A percentile compares a stretch with the other conserved stretches of the same genome.
Evolutionary conservation across 2,888 invertebrate species (phyloP).

Genomic region (Glaucopsyche alexis): DNA sequence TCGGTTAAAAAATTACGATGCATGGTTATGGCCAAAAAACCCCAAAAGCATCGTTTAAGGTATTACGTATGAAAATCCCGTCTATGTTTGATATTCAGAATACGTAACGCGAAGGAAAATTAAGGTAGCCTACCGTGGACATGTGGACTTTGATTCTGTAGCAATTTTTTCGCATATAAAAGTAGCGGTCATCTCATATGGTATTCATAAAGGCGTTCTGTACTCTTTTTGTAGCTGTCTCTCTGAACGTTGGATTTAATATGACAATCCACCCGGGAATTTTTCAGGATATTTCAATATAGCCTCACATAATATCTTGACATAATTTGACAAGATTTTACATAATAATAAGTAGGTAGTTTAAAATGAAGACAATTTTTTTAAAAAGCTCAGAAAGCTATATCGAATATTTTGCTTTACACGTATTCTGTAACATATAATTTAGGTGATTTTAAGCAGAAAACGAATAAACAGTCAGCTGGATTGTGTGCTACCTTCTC

Average conservation of each 20-base stretch:
- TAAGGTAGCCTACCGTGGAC: constrained; percentile 69
- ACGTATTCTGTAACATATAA: too few species aligned
- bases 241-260: constrained; percentile 27
- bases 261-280: constrained; percentile 17
- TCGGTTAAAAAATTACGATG: constrained; percentile 39
- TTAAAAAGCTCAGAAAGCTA: too few species aligned
- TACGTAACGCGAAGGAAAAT: constrained; percentile 63
- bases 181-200: constrained; percentile 61
- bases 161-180: constrained; percentile 65
- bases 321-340: too few species aligned
- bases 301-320: too few species aligned
- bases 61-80: constrained; percentile 62
- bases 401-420: too few species aligned
- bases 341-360: too few species aligned
- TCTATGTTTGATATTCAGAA: constrained; percentile 65
- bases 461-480: too few species aligned
- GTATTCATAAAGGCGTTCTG: constrained; percentile 63
- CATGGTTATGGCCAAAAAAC: constrained; percentile 1
- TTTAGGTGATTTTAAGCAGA: too few species aligned
- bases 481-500: too few species aligned
- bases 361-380: too few species aligned
- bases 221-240: constrained; percentile 51
- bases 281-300: constrained; percentile 7
- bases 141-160: constrained; percentile 71
- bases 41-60: constrained; percentile 45